Base-by-base conservation (phyloP, 2,888 invertebrate species). In the Leucoma salicis region DNA sequence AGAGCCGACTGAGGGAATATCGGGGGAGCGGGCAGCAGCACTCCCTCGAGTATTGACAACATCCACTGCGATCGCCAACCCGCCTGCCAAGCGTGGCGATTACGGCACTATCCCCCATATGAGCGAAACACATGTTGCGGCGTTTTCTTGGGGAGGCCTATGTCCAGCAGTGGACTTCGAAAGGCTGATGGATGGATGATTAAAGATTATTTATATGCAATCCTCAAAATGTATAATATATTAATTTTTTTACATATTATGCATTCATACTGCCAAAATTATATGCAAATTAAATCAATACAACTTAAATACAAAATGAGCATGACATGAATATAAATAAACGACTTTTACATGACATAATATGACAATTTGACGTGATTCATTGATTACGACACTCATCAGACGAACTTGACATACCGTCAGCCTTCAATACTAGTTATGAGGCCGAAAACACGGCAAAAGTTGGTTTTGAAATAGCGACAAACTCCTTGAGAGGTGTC, bases 401-500 rank as follows among this genome's bases (percentile, higher is more conserved):
- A 34, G 35, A 47, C 53, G 49, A 63, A 59, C 57, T 58, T 63
- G 63, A 60, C 56, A 62, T 37, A 40, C 36, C 16, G 15, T 31
- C 36, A 34, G 43, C 46, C 36, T 35, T 46, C 44, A 45, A 54
- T 52, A 16, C 16, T 16, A 4, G 6, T 16, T 16, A 4, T 16
- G 16, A 3, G 16, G 6, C 6, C 6, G 6, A 16, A 16, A 16
- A 16, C 6, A 6, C n/a, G n/a, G 25, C 12, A 29, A 27, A 35
- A 13, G 33, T 40, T 40, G 29, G 42, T 50, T 35, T 45, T 53
- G 16, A 40, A 47, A 53, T 49, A 35, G 40, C 53, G 24, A 41
- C 45, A 49, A 50, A 46, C 49, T 66, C 75, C 74, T 80, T 79
- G 74, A 49, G 38, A 78, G 57, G 74, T 80, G 78, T 70, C 52